Conservation (phyloP, 2,888 invertebrate species). For the Clanis bilineata region DNA sequence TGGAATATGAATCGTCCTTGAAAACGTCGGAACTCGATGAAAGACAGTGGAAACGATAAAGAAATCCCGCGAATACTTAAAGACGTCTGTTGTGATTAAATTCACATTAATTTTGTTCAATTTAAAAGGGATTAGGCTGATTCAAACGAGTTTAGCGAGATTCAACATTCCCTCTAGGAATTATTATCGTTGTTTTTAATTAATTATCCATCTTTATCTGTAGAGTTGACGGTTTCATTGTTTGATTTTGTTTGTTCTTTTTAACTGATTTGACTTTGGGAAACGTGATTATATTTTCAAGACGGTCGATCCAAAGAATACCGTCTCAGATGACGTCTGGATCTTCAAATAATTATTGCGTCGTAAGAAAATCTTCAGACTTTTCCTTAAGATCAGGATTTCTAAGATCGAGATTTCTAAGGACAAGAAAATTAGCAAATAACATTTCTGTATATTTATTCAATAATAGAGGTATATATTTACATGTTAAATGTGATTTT, state of each 20-base stretch:
- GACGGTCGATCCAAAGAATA: too few relatives aligned
- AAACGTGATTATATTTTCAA: too few relatives aligned
- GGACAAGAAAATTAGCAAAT: too few relatives aligned
- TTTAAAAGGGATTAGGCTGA: slow-evolving; percentile 53
- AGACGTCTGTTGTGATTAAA: slow-evolving; percentile 48
- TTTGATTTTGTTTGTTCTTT: neutral
- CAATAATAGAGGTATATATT: too few relatives aligned
- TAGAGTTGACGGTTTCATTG: neutral
- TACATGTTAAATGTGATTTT: too few relatives aligned
- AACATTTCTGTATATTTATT: too few relatives aligned
- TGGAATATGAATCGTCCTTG: slow-evolving; percentile 5
- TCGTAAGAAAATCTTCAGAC: too few relatives aligned
- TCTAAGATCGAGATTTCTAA: too few relatives aligned
- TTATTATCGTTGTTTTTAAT: slow-evolving; percentile 26
- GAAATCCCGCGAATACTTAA: slow-evolving; percentile 36
- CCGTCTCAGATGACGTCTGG: too few relatives aligned
- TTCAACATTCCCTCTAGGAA: slow-evolving; percentile 7
- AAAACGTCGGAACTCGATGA: slow-evolving; percentile 27
- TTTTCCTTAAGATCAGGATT: too few relatives aligned
- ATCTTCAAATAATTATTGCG: too few relatives aligned
- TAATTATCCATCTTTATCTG: slow-evolving; percentile 14
- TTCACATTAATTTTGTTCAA: slow-evolving; percentile 58
- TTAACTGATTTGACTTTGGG: neutral
- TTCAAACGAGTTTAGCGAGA: slow-evolving; percentile 21
- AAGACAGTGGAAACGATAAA: slow-evolving; percentile 48